Conservation (phyloP, 2,113 vertebrate species). For the Maylandia zebra region DNA sequence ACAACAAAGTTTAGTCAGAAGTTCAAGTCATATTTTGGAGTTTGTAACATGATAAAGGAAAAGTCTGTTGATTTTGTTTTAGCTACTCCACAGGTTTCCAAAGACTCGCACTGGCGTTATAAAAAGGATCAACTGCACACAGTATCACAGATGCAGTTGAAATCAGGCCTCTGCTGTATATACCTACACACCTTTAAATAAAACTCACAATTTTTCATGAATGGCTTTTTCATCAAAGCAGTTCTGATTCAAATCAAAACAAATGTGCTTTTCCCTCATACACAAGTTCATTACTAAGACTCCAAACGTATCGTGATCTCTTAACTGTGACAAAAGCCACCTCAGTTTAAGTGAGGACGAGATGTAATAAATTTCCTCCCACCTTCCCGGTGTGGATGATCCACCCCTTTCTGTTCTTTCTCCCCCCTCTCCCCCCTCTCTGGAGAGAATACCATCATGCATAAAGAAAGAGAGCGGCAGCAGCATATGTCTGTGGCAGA, state of each 20-base stretch:
- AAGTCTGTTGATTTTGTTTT: neutral
- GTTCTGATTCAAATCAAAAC: neutral
- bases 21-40: neutral
- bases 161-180: neutral
- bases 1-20: neutral
- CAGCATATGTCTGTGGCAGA: slow-evolving; percentile 58
- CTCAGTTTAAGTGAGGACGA: neutral
- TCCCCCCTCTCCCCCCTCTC: slow-evolving; percentile 24
- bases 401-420: slow-evolving; percentile 6
- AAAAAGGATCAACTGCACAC: neutral
- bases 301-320: neutral
- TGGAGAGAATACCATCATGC: slow-evolving; percentile 55
- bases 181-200: neutral
- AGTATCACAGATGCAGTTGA: neutral
- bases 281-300: neutral
- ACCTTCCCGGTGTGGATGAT: slow-evolving; percentile 28
- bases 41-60: neutral
- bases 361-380: slow-evolving; percentile 3
- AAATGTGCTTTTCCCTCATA: neutral
- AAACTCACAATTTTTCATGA: neutral
- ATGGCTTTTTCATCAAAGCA: neutral
- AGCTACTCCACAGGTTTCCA: neutral
- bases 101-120: neutral
- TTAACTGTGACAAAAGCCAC: neutral
- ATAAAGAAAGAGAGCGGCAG: slow-evolving; percentile 43